Percentiles rank a stretch among this genome's conserved stretches.
phyloP scores from a whole-genome alignment of 1,140 invertebrate genomes.

The Polyergus mexicanus region DNA sequence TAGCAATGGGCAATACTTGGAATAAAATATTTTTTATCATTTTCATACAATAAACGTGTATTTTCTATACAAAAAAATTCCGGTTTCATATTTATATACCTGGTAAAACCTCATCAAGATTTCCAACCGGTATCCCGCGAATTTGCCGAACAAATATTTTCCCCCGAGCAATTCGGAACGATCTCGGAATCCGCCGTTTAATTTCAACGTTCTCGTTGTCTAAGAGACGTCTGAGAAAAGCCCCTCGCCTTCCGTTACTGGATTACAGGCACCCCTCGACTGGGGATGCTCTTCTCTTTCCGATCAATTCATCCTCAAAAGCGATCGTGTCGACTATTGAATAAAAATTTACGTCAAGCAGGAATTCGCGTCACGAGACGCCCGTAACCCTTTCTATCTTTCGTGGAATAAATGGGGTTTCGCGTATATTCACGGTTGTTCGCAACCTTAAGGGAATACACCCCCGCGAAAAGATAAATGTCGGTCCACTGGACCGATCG shows the following conservation, averaged over 20 bases:
- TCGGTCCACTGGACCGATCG: slow-evolving; percentile 11
- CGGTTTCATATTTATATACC: too few species aligned
- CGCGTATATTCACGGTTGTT: slow-evolving; percentile 27
- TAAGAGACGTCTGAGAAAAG: slow-evolving; percentile 41
- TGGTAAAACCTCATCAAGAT: neutral
- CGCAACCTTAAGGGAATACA: slow-evolving; percentile 32
- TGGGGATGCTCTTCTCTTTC: neutral
- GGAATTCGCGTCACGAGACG: slow-evolving; percentile 23
- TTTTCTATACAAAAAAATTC: too few species aligned
- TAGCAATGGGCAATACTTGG: too few species aligned
- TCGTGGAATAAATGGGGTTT: slow-evolving; percentile 35
- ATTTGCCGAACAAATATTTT: slow-evolving; percentile 39
- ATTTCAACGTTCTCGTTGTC: slow-evolving; percentile 27
- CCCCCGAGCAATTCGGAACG: neutral
- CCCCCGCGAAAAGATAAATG: slow-evolving; percentile 49
- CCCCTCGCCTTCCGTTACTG: slow-evolving; percentile 22
- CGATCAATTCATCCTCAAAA: slow-evolving; percentile 5
- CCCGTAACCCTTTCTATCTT: slow-evolving; percentile 45
- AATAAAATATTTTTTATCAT: too few species aligned
- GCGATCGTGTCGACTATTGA: slow-evolving; percentile 74
- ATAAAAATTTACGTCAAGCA: slow-evolving; percentile 69
- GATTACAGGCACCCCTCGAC: slow-evolving; percentile 43
- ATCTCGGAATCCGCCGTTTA: slow-evolving; percentile 14
- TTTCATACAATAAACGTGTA: too few species aligned
- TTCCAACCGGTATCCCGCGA: neutral